Conservation (phyloP, 2,797 vertebrate species). For the Coregonus sp. region DNA sequence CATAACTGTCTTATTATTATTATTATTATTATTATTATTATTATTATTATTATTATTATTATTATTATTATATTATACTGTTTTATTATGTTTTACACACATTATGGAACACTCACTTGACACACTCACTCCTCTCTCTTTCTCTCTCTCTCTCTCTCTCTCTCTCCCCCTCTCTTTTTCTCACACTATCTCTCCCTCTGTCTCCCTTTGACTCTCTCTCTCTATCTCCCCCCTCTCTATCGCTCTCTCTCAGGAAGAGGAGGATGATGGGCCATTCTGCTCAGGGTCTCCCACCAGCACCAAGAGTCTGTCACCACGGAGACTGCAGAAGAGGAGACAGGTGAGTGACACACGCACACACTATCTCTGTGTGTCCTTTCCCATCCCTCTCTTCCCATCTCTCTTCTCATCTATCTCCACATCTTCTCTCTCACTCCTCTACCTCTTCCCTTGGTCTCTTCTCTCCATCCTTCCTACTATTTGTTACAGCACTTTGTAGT, state of each 20-base stretch:
- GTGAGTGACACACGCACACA: slow-evolving; percentile 63
- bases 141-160: slow-evolving; percentile 33
- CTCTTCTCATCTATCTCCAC: not conserved
- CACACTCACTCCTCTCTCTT: slow-evolving; percentile 43
- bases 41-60: too few species aligned
- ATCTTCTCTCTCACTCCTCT: not conserved
- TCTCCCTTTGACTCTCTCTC: slow-evolving; percentile 31
- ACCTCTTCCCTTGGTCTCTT: not conserved
- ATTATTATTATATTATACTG: not conserved
- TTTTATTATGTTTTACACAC: slow-evolving; percentile 24
- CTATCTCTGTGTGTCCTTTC: not conserved
- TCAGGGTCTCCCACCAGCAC: slow-evolving; percentile 82
- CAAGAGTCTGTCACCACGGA: slow-evolving; percentile 81
- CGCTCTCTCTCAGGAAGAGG: slow-evolving; percentile 80
- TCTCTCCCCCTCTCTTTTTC: slow-evolving; percentile 12
- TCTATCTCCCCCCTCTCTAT: not conserved
- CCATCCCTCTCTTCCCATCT: not conserved
- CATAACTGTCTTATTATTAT: not conserved
- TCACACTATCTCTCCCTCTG: slow-evolving; percentile 2
- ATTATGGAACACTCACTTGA: slow-evolving; percentile 5
- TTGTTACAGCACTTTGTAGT: slow-evolving; percentile 47
- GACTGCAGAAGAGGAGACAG: slow-evolving; percentile 78
- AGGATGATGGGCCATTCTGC: slow-evolving; percentile 76
- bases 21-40: too few species aligned
- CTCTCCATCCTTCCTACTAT: slow-evolving; percentile 1